A percentile compares a stretch with the other conserved stretches of the same genome.
Evolutionary conservation across 1,140 invertebrate genomes (phyloP).

Genomic region (Danaus plexippus): DNA sequence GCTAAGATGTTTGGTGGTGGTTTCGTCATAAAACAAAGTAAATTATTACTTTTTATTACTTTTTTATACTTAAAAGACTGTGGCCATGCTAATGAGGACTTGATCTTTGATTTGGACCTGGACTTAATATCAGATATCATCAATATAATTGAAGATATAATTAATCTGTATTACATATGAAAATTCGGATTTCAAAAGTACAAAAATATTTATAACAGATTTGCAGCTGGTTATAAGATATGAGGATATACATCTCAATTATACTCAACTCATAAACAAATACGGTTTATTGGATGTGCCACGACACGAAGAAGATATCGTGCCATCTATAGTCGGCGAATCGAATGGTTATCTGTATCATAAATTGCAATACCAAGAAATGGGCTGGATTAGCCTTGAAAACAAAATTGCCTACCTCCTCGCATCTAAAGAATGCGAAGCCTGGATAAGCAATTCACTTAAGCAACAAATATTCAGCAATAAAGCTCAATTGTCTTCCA

Average conservation of each 20-base stretch:
- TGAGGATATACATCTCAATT: constrained; percentile 24
- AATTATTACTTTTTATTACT: too few relatives aligned
- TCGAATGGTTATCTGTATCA: constrained; percentile 57
- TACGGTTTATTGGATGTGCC: constrained; percentile 15
- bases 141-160: too few relatives aligned
- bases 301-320: constrained; percentile 16
- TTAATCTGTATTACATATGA: too few relatives aligned
- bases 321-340: constrained; percentile 72
- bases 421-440: constrained; percentile 76
- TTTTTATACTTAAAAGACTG: too few relatives aligned
- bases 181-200: too few relatives aligned
- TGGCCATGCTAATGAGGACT: too few relatives aligned
- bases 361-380: constrained; percentile 54
- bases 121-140: too few relatives aligned
- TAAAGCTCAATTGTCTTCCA: constrained; percentile 65
- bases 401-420: constrained; percentile 74
- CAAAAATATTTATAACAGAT: too few relatives aligned
- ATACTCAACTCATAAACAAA: constrained; percentile 29
- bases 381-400: constrained; percentile 76
- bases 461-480: constrained; percentile 2
- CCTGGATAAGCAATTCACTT: constrained; percentile 76
- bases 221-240: background rate
- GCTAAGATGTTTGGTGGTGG: too few relatives aligned
- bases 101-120: too few relatives aligned
- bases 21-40: too few relatives aligned